Percentiles rank a stretch among this genome's conserved stretches.
Evolutionary conservation across 2,797 vertebrate genomes (phyloP).

Genomic region (Notamacropus eugenii): DNA sequence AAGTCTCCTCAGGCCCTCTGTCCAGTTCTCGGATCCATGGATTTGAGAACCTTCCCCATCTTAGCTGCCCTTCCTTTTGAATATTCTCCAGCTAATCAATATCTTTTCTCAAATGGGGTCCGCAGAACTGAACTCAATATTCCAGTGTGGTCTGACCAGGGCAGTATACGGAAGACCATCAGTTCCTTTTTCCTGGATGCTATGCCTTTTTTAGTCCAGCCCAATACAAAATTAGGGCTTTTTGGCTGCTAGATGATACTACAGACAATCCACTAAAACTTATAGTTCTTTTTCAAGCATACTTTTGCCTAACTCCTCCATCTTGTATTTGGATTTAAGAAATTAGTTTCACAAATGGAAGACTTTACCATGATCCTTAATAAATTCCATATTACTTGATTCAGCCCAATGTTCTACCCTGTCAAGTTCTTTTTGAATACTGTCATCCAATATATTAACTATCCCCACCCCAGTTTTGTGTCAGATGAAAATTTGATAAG

Average conservation of each 20-base stretch:
- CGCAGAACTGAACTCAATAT: not conserved
- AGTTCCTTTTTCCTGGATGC: not conserved
- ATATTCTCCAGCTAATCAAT: no score
- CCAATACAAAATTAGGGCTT: not conserved
- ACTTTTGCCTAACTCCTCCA: not conserved
- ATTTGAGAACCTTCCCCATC: not conserved
- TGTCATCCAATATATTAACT: no score
- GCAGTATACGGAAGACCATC: not conserved
- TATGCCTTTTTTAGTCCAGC: not conserved
- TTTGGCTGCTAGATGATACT: not conserved
- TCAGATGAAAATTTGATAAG: no score
- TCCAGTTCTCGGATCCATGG: not conserved
- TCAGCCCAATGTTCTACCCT: not conserved
- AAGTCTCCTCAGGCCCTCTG: not conserved
- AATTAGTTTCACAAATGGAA: not conserved
- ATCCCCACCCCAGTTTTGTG: no score
- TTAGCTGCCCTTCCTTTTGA: not conserved
- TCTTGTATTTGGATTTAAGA: not conserved
- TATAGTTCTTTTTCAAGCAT: not conserved
- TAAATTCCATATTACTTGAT: not conserved
- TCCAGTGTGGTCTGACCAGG: not conserved
- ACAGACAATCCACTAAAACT: not conserved
- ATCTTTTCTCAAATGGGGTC: no score
- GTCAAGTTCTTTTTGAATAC: no score
- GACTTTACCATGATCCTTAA: not conserved